A percentile compares a stretch with the other conserved stretches of the same genome.
Evolutionary conservation across 2,797 vertebrate genomes (phyloP).

Genomic region (Otolemur crassicaudatus): DNA sequence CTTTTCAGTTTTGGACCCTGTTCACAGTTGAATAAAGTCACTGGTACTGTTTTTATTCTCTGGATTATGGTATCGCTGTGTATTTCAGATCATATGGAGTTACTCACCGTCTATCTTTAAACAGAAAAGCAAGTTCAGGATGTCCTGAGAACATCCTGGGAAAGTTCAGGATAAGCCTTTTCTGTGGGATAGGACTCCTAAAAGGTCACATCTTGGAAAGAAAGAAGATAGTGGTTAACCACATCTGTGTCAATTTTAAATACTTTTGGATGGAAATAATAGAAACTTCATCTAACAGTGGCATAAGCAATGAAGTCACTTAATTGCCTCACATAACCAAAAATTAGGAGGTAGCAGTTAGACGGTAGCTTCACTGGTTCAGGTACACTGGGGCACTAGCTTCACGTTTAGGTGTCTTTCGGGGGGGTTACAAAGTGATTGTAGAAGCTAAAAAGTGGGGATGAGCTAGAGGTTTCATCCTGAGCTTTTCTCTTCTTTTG

Average conservation of each 20-base stretch:
- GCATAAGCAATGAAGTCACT: not conserved
- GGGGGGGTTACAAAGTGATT: not conserved
- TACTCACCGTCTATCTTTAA: not conserved
- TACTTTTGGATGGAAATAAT: not conserved
- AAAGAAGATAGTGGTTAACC: not conserved
- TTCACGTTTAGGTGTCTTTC: not conserved
- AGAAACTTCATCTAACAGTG: not conserved
- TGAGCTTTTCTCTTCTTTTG: not conserved
- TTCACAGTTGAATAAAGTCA: not conserved
- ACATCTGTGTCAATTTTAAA: not conserved
- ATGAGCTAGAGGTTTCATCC: not conserved
- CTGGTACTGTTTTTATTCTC: not conserved
- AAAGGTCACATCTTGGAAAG: not conserved
- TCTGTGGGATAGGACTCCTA: not conserved
- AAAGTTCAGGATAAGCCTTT: not conserved
- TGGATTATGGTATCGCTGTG: not conserved
- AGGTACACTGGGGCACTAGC: not conserved
- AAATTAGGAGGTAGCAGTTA: not conserved
- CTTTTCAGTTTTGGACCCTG: not conserved
- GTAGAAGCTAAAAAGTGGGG: not conserved
- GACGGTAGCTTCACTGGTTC: not conserved
- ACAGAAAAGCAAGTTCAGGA: no score
- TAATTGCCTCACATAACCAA: not conserved
- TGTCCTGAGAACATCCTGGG: no score
- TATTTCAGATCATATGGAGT: not conserved